Evolutionary conservation across 2,113 vertebrate species (phyloP).

Genomic region (Thunnus thynnus): DNA sequence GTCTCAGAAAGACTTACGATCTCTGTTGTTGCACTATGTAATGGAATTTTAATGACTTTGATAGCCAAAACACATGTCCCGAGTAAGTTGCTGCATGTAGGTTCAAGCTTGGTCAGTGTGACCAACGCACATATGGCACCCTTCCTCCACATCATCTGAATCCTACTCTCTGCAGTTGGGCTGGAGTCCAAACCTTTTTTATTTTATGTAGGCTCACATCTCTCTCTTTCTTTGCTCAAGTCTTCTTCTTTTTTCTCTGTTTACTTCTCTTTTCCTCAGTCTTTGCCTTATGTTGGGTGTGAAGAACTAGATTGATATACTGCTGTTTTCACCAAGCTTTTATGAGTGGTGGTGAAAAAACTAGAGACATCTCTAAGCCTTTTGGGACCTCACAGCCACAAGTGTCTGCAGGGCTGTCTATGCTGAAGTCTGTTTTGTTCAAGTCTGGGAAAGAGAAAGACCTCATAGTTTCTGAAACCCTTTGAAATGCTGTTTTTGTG

Average conservation of each 20-base stretch:
- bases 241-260: conserved; percentile 16
- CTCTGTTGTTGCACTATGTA: conserved; percentile 71
- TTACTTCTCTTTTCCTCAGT: conserved; percentile 44
- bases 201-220: conserved; percentile 15
- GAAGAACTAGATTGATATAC: conserved; percentile 38
- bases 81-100: conserved; percentile 49
- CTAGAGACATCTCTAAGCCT: conserved; percentile 65
- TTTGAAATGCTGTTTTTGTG: conserved; percentile 79
- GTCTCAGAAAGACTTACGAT: conserved; percentile 61
- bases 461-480: conserved; percentile 66
- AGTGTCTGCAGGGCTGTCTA: conserved; percentile 78
- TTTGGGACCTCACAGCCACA: conserved; percentile 67
- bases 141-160: conserved; percentile 32
- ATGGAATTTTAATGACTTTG: conserved; percentile 79
- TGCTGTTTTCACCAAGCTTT: conserved; percentile 59
- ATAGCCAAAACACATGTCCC: conserved; percentile 81
- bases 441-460: conserved; percentile 66
- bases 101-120: conserved; percentile 59
- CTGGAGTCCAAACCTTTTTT: conserved; percentile 43
- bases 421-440: conserved; percentile 70
- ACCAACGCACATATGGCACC: conserved; percentile 57
- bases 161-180: conserved; percentile 28
- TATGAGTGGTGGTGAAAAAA: conserved; percentile 60
- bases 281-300: conserved; percentile 52
- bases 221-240: conserved; percentile 9